phyloP scores from a whole-genome alignment of 2,113 vertebrate genomes.

The Lutjanus erythropterus region DNA sequence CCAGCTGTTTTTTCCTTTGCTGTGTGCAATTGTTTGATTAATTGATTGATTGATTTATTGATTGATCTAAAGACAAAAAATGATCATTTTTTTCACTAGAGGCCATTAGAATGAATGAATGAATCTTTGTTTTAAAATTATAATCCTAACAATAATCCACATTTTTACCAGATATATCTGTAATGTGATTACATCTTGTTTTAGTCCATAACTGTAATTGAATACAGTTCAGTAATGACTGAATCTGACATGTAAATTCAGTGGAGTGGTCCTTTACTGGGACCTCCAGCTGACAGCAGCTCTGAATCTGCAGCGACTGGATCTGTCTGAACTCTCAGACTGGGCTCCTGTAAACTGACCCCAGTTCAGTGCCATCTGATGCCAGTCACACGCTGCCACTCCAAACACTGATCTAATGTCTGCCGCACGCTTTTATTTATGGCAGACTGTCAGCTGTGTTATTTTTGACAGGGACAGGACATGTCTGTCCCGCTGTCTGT shows the following conservation, averaged over 20 bases:
- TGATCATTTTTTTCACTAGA: too few relatives aligned
- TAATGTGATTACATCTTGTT: too few relatives aligned
- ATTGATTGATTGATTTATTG: too few relatives aligned
- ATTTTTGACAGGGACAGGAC: conserved; percentile 1
- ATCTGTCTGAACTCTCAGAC: neutral
- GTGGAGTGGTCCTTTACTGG: neutral
- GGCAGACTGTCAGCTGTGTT: conserved; percentile 20
- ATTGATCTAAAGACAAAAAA: too few relatives aligned
- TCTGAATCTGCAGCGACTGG: neutral
- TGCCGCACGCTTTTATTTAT: conserved; percentile 22
- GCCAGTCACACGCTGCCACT: neutral
- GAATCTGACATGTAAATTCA: neutral
- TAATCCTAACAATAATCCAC: too few relatives aligned
- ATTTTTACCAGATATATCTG: too few relatives aligned
- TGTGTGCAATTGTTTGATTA: too few relatives aligned
- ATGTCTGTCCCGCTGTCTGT: neutral
- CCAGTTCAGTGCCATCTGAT: conserved; percentile 23
- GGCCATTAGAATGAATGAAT: too few relatives aligned
- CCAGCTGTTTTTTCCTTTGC: too few relatives aligned
- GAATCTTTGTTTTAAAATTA: too few relatives aligned
- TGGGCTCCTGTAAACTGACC: conserved; percentile 5
- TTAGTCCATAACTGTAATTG: too few relatives aligned
- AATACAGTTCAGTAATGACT: too few relatives aligned
- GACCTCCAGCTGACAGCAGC: neutral
- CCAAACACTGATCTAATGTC: neutral